A percentile compares a stretch with the other conserved stretches of the same genome.
phyloP scores from a whole-genome alignment of 2,113 vertebrate species.

The Menura novaehollandiae region DNA sequence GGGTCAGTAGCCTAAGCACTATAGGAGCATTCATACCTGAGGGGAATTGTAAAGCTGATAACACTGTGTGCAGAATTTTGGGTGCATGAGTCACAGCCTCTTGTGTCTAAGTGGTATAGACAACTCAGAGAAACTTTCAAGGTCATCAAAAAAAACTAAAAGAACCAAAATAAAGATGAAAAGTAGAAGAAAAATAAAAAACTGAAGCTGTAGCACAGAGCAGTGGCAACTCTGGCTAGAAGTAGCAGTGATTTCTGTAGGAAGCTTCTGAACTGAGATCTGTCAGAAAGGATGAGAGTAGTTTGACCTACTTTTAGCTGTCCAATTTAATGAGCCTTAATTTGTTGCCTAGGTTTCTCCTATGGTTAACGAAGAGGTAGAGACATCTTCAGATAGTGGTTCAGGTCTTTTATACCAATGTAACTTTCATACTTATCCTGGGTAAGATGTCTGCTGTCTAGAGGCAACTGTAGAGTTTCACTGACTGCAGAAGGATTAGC shows the following conservation, averaged over 20 bases:
- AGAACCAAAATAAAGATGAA: not conserved
- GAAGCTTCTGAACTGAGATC: not conserved
- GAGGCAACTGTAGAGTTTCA: not conserved
- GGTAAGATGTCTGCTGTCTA: not conserved
- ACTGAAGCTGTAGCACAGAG: not conserved
- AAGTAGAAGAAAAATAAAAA: not conserved
- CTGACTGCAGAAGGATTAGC: not conserved
- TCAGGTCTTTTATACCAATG: not conserved
- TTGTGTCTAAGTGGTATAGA: not conserved
- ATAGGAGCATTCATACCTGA: not conserved
- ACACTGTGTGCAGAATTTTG: not conserved
- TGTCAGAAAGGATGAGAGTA: not conserved
- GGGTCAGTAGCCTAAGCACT: not conserved
- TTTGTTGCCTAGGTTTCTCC: not conserved
- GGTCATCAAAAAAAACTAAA: not conserved
- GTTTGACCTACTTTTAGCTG: not conserved
- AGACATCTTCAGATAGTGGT: not conserved
- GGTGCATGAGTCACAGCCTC: not conserved
- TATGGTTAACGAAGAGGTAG: not conserved
- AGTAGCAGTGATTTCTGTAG: not conserved
- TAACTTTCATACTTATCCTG: not conserved
- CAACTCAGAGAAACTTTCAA: not conserved
- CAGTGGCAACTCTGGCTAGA: not conserved
- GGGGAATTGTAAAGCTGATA: not conserved
- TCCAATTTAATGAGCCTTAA: not conserved